Conservation (phyloP, 2,888 invertebrate genomes). For the Pteria penguin region DNA sequence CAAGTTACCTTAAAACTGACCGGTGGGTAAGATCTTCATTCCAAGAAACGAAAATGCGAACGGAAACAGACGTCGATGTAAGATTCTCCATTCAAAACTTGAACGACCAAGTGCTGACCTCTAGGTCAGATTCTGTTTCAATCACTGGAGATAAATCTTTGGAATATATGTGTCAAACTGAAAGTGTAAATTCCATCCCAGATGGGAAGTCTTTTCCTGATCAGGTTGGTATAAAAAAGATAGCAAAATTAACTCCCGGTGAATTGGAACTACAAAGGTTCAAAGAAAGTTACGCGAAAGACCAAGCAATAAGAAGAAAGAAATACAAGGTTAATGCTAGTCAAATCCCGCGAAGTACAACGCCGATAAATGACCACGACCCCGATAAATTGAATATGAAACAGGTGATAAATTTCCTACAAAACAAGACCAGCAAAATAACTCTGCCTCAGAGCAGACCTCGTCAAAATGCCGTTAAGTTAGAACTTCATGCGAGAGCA, state of each 20-base stretch:
- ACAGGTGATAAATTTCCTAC: slow-evolving; percentile 69
- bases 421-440: slow-evolving; percentile 41
- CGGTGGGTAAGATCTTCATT: not conserved
- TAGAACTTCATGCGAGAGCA: not conserved
- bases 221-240: slow-evolving; percentile 56
- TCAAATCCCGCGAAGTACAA: slow-evolving; percentile 67
- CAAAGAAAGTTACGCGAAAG: slow-evolving; percentile 53
- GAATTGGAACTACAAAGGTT: slow-evolving; percentile 60
- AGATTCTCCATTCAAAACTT: slow-evolving; percentile 49
- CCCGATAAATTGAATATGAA: slow-evolving; percentile 74
- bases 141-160: slow-evolving; percentile 2
- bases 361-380: slow-evolving; percentile 70
- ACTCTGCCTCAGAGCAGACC: slow-evolving; percentile 1
- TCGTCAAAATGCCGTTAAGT: not conserved
- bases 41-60: not conserved
- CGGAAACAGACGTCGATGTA: not conserved
- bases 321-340: slow-evolving; percentile 67
- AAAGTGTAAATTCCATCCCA: slow-evolving; percentile 50
- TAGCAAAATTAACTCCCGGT: slow-evolving; percentile 56
- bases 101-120: slow-evolving; percentile 45
- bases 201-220: slow-evolving; percentile 49
- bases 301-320: slow-evolving; percentile 55
- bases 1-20: slow-evolving; percentile 2
- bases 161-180: slow-evolving; percentile 16
- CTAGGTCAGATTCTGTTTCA: not conserved